phyloP scores from a whole-genome alignment of 2,888 invertebrate genomes.

The Macrophya annulata region DNA sequence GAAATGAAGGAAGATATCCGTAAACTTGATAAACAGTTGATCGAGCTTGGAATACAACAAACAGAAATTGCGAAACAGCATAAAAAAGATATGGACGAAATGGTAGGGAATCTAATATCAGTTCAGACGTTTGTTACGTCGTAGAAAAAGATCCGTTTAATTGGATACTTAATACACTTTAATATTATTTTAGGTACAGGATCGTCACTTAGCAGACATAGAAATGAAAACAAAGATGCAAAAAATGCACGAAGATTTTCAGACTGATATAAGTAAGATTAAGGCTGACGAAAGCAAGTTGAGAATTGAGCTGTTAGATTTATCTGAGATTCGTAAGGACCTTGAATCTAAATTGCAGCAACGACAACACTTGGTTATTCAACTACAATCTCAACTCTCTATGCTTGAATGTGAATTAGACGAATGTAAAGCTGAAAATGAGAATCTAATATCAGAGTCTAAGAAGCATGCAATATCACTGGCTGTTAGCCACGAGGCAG shows the following conservation, averaged over 20 bases:
- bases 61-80: constrained; percentile 67
- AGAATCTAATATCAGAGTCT: constrained; percentile 62
- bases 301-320: constrained; percentile 56
- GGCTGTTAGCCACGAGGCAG: constrained; percentile 59
- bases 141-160: neutral
- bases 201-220: constrained; percentile 50
- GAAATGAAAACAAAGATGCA: constrained; percentile 60
- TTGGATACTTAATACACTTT: neutral
- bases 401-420: constrained; percentile 67
- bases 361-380: constrained; percentile 64
- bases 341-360: constrained; percentile 63
- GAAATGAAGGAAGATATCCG: constrained; percentile 70
- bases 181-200: constrained; percentile 24
- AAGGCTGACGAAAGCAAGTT: constrained; percentile 64
- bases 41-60: constrained; percentile 65
- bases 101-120: constrained; percentile 64
- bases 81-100: constrained; percentile 71
- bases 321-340: constrained; percentile 58
- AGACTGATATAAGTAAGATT: constrained; percentile 61
- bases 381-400: constrained; percentile 67
- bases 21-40: constrained; percentile 64
- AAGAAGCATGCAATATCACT: constrained; percentile 59
- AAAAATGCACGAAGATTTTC: constrained; percentile 57
- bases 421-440: constrained; percentile 65
- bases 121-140: neutral